Evolutionary conservation across 23 tunicate species (phyloP).

Genomic region (Botrylloides violaceus): DNA sequence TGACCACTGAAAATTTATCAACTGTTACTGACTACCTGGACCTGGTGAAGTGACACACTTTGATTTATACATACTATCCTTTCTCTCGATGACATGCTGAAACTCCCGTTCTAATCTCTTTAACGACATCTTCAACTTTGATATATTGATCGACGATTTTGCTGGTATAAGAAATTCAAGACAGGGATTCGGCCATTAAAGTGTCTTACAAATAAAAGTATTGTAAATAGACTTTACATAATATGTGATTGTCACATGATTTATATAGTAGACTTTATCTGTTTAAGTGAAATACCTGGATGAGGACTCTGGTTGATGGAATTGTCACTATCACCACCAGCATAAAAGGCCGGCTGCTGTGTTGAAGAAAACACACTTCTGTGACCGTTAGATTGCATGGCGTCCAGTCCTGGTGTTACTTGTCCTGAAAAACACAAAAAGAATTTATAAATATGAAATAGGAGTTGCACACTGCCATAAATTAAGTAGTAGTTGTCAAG

Average conservation of each 20-base stretch:
- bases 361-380: slow-evolving; percentile 23
- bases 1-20: no score
- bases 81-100: neutral
- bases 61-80: neutral
- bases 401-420: neutral
- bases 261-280: no score
- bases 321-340: slow-evolving; percentile 44
- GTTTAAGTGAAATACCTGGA: slow-evolving; percentile 36
- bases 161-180: neutral
- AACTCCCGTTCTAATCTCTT: neutral
- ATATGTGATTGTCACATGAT: no score
- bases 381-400: neutral
- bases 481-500: no score
- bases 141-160: neutral
- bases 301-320: slow-evolving; percentile 41
- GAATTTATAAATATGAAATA: no score
- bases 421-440: no score
- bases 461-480: no score
- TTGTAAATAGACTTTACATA: no score
- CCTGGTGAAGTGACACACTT: no score
- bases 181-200: neutral
- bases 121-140: neutral
- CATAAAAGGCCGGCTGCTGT: slow-evolving; percentile 43
- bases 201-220: no score
- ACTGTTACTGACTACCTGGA: no score